phyloP scores from a whole-genome alignment of 2,888 invertebrate genomes.

The Deilephila elpenor region DNA sequence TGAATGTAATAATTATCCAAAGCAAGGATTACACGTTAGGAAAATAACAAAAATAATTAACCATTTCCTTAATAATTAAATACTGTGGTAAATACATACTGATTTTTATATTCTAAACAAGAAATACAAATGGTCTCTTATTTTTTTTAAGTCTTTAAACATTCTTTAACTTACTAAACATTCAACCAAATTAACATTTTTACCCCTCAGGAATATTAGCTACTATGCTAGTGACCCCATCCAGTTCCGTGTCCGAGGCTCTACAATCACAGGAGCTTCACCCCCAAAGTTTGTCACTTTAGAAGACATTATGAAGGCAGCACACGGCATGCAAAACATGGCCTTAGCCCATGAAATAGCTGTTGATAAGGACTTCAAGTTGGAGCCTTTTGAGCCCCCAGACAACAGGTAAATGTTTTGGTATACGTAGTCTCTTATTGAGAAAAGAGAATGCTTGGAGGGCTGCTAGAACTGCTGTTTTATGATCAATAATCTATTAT shows the following conservation, averaged over 20 bases:
- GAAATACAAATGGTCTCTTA: too few relatives aligned
- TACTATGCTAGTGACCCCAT: conserved; percentile 75
- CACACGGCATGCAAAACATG: conserved; percentile 96
- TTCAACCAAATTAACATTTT: background rate
- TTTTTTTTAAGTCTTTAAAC: too few relatives aligned
- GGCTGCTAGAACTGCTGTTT: background rate
- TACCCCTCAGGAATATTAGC: conserved; percentile 50
- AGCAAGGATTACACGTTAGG: background rate
- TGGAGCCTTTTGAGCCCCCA: conserved; percentile 92
- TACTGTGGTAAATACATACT: too few relatives aligned
- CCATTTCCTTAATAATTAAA: too few relatives aligned
- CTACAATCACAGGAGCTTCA: conserved; percentile 87
- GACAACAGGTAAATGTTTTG: conserved; percentile 85
- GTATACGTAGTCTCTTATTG: background rate
- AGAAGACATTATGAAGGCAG: conserved; percentile 95
- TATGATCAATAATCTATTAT: background rate
- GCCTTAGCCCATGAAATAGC: conserved; percentile 98
- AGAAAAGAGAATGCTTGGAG: background rate
- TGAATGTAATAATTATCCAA: background rate
- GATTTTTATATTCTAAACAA: too few relatives aligned
- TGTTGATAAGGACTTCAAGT: conserved; percentile 95
- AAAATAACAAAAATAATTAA: too few relatives aligned
- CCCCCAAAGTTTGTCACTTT: conserved; percentile 93
- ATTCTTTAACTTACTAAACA: background rate
- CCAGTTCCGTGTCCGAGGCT: conserved; percentile 85